Evolutionary conservation across 37 sponge, comb jelly and placozoan genomes (phyloP).

Genomic region (Beroe forskalii): DNA sequence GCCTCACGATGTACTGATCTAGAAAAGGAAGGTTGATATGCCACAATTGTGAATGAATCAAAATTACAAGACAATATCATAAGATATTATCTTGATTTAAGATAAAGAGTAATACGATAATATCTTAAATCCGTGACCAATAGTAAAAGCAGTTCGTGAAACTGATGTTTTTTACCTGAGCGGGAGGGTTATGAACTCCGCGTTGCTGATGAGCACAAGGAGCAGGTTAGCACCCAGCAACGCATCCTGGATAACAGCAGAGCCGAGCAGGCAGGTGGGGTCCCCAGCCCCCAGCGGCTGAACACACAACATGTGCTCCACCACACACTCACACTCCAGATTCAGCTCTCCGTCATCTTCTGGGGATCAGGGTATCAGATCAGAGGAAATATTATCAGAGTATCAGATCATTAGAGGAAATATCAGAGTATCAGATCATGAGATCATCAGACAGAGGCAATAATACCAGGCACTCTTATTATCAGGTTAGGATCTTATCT

Average conservation of each 20-base stretch:
- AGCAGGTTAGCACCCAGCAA: neutral
- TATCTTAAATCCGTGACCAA: neutral
- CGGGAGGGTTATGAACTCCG: constrained; percentile 19
- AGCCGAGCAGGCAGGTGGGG: constrained; percentile 32
- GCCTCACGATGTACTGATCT: constrained; percentile 21
- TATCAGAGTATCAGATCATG: too few relatives aligned
- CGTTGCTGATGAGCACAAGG: constrained; percentile 47
- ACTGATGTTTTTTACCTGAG: neutral
- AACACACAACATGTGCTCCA: constrained; percentile 25
- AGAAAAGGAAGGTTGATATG: neutral
- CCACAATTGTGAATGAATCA: too few relatives aligned
- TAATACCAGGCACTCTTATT: too few relatives aligned
- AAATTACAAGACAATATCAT: too few relatives aligned
- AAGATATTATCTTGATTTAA: neutral
- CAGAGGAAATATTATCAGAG: too few relatives aligned
- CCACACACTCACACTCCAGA: constrained; percentile 44
- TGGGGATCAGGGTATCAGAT: too few relatives aligned
- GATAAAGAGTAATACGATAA: neutral
- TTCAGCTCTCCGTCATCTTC: constrained; percentile 13
- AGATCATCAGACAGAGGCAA: too few relatives aligned
- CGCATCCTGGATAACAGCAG: neutral
- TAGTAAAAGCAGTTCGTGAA: neutral
- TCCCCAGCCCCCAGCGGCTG: constrained; percentile 25
- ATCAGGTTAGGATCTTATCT: too few relatives aligned
- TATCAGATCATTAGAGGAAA: too few relatives aligned